A percentile compares a stretch with the other conserved stretches of the same genome.
phyloP scores from a whole-genome alignment of 1,140 invertebrate species.

The Carposina sasakii region DNA sequence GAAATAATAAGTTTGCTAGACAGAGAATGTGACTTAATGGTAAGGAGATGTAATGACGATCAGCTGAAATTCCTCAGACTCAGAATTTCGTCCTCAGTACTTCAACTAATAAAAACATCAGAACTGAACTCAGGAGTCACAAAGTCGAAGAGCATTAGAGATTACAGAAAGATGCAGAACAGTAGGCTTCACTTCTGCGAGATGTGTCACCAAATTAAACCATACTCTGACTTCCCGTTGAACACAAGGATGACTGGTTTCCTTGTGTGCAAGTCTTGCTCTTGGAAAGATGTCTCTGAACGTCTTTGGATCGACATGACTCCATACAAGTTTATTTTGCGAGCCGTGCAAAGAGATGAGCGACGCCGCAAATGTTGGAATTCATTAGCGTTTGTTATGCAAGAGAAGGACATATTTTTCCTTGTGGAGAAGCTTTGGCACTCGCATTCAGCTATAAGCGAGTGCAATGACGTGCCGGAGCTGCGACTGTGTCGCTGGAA shows the following conservation, averaged over 20 bases:
- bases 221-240: constrained; percentile 67
- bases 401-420: constrained; percentile 77
- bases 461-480: constrained; percentile 73
- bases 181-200: constrained; percentile 70
- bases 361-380: constrained; percentile 70
- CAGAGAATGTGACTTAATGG: constrained; percentile 75
- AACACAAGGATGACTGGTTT: constrained; percentile 57
- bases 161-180: constrained; percentile 66
- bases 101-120: constrained; percentile 71
- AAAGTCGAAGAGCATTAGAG: constrained; percentile 63
- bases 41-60: constrained; percentile 61
- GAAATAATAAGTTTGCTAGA: constrained; percentile 75
- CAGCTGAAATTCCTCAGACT: constrained; percentile 74
- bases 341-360: constrained; percentile 76
- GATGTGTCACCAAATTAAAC: constrained; percentile 71
- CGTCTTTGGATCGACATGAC: constrained; percentile 73
- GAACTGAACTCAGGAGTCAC: constrained; percentile 72
- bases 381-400: constrained; percentile 75
- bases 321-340: constrained; percentile 76
- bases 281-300: constrained; percentile 69
- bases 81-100: constrained; percentile 71
- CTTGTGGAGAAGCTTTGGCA: constrained; percentile 80
- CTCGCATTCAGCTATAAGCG: constrained; percentile 77
- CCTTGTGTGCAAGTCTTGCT: constrained; percentile 71
- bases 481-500: constrained; percentile 76